Conservation (phyloP, 2,888 invertebrate species). For the Xiphydria camelus region DNA sequence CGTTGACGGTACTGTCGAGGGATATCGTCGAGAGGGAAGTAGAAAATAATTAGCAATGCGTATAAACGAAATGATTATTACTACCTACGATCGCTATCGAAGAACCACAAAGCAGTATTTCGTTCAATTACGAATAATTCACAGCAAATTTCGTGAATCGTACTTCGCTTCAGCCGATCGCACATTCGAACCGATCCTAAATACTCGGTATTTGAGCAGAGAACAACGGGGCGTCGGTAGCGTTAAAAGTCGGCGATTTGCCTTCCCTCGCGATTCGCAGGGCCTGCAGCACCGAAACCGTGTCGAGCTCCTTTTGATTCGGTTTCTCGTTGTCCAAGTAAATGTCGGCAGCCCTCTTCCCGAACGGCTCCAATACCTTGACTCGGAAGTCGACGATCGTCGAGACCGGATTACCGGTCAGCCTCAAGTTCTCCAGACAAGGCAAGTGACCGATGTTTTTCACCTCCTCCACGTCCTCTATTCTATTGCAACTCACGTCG, state of each 20-base stretch:
- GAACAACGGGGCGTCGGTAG: slow-evolving; percentile 59
- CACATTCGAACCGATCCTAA: too few relatives aligned
- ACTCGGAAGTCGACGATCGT: slow-evolving; percentile 86
- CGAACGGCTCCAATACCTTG: slow-evolving; percentile 86
- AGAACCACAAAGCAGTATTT: background rate
- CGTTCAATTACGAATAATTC: too few relatives aligned
- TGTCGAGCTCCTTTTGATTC: slow-evolving; percentile 87
- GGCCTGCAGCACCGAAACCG: slow-evolving; percentile 87
- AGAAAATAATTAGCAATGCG: too few relatives aligned
- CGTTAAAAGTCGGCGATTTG: slow-evolving; percentile 64
- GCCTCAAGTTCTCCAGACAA: slow-evolving; percentile 81
- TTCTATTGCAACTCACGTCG: slow-evolving; percentile 84
- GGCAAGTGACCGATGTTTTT: slow-evolving; percentile 79
- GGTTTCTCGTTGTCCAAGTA: slow-evolving; percentile 87
- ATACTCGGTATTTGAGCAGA: slow-evolving; percentile 50
- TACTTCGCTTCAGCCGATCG: too few relatives aligned
- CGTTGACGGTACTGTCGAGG: too few relatives aligned
- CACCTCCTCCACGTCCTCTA: slow-evolving; percentile 80
- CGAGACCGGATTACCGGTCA: slow-evolving; percentile 90
- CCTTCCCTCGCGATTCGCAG: slow-evolving; percentile 77
- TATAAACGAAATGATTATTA: too few relatives aligned
- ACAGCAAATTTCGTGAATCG: too few relatives aligned
- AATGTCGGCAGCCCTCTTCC: slow-evolving; percentile 79
- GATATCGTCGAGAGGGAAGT: too few relatives aligned
- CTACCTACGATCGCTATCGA: too few relatives aligned